Percentiles rank a stretch among this genome's conserved stretches.
These are phyloP conservation scores for Acanthisitta chloris DNA, from an alignment of 2,113 vertebrate genomes.

Conservation along the genomic window DNA sequence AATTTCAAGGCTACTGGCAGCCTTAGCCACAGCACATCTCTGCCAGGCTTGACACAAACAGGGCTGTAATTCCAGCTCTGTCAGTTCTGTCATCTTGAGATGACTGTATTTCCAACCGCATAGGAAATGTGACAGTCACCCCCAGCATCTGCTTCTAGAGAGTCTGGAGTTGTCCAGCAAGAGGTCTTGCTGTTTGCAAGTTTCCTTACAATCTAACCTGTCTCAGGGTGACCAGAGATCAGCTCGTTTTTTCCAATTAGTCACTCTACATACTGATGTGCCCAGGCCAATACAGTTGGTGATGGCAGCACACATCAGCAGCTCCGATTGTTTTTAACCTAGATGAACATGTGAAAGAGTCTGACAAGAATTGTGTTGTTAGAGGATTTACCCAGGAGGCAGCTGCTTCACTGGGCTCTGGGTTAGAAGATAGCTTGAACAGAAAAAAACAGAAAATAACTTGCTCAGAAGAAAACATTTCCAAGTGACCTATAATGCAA, in stretches of 20 bases:
- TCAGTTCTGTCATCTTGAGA: not conserved
- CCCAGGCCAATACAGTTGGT: not conserved
- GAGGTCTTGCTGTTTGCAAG: not conserved
- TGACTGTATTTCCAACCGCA: not conserved
- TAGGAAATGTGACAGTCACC: not conserved
- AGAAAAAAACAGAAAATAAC: not conserved
- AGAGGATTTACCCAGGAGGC: not conserved
- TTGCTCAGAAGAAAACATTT: not conserved
- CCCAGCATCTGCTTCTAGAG: not conserved
- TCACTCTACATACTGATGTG: not conserved
- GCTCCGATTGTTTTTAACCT: conserved; percentile 1
- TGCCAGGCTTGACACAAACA: not conserved
- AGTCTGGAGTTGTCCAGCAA: not conserved
- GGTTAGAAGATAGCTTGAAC: not conserved
- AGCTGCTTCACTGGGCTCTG: not conserved
- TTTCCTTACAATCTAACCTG: not conserved
- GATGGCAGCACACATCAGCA: not conserved
- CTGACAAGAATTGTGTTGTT: not conserved
- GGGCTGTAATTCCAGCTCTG: not conserved
- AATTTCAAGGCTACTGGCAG: not conserved
- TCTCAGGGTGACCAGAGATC: not conserved
- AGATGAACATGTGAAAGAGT: not conserved
- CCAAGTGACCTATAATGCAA: not conserved
- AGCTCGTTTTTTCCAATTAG: not conserved
- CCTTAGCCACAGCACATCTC: not conserved